Conservation (phyloP, 2,113 vertebrate genomes). For the Plectropomus leopardus region DNA sequence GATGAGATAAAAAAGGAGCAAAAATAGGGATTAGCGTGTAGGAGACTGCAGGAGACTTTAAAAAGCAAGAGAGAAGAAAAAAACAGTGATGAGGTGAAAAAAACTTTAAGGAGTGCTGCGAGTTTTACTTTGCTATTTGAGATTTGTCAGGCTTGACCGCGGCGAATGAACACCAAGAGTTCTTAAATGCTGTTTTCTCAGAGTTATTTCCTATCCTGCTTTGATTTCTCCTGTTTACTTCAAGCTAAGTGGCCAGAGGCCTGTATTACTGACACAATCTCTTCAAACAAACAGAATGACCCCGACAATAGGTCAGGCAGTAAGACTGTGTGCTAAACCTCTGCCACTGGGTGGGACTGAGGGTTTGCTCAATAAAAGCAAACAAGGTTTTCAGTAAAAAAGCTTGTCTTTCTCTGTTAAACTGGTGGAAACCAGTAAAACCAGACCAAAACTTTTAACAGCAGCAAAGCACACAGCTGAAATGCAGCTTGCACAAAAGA, state of each 20-base stretch:
- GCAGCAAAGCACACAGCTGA: not conserved
- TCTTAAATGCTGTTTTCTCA: conserved; percentile 39
- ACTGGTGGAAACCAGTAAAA: not conserved
- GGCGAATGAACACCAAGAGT: not conserved
- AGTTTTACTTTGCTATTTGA: conserved; percentile 38
- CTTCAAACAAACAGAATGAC: conserved; percentile 36
- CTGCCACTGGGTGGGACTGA: conserved; percentile 13
- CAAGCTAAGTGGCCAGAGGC: conserved; percentile 10
- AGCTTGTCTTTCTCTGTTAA: conserved; percentile 32
- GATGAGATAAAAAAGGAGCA: conserved; percentile 23
- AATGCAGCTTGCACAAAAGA: not conserved
- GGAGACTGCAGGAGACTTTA: conserved; percentile 11
- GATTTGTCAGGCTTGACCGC: conserved; percentile 37
- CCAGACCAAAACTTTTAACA: not conserved
- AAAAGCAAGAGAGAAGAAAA: not conserved
- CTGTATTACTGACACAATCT: conserved; percentile 13
- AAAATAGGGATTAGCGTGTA: conserved; percentile 40
- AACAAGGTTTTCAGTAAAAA: conserved; percentile 11
- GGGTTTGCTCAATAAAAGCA: not conserved
- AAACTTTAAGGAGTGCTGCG: conserved; percentile 2
- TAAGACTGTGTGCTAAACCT: conserved; percentile 4
- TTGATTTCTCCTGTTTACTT: conserved; percentile 47
- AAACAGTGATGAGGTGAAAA: not conserved
- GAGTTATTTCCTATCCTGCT: conserved; percentile 15
- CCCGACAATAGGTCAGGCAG: conserved; percentile 22